Evolutionary conservation across 2,888 invertebrate genomes (phyloP).

Genomic region (Dioctria rufipes): DNA sequence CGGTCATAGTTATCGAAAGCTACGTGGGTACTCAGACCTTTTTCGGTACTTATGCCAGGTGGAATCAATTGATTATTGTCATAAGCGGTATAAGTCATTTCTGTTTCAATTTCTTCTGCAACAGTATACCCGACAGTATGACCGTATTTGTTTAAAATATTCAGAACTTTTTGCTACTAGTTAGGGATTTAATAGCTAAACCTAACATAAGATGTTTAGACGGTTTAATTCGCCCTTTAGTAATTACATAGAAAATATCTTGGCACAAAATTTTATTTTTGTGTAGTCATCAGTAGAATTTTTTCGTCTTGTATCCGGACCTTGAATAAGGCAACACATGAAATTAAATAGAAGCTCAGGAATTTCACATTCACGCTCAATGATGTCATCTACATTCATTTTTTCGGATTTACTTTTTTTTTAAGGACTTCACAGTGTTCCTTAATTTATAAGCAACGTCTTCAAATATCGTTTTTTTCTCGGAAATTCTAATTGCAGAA

Average conservation of each 20-base stretch:
- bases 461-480: too few relatives aligned
- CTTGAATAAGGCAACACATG: conserved; percentile 45
- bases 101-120: conserved; percentile 54
- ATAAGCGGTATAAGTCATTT: conserved; percentile 51
- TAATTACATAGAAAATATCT: conserved; percentile 45
- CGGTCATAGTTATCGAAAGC: conserved; percentile 64
- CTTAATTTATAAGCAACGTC: too few relatives aligned
- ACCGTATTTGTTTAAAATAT: conserved; percentile 45
- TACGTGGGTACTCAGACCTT: conserved; percentile 47
- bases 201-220: conserved; percentile 35
- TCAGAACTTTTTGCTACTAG: conserved; percentile 35
- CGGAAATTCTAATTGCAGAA: too few relatives aligned
- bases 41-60: not conserved
- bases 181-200: conserved; percentile 50
- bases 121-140: too few relatives aligned
- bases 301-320: conserved; percentile 40
- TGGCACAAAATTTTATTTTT: conserved; percentile 49
- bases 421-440: too few relatives aligned
- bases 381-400: conserved; percentile 39
- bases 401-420: conserved; percentile 16
- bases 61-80: conserved; percentile 50
- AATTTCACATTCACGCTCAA: conserved; percentile 39
- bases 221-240: conserved; percentile 12
- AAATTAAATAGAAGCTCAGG: conserved; percentile 33
- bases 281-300: conserved; percentile 42